A percentile compares a stretch with the other conserved stretches of the same genome.
These are phyloP conservation scores for Hirtodrosophila histrioides DNA, from an alignment of 2,888 invertebrate genomes.

Conservation along the genomic window DNA sequence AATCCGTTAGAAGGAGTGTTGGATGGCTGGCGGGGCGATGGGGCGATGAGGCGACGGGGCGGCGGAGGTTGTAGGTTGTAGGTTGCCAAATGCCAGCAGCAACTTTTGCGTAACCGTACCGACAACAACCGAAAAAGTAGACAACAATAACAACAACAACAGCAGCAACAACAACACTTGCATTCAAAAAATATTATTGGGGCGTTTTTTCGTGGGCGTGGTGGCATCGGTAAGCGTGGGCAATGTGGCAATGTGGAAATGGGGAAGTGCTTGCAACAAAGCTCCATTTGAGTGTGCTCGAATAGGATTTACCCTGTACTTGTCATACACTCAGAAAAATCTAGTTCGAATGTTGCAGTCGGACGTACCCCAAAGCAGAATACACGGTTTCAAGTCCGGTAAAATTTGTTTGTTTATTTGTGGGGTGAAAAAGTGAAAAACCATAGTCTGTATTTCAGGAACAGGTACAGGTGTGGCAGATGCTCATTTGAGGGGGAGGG, in stretches of 20 bases:
- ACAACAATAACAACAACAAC: conserved; percentile 19
- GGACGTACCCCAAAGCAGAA: too few species aligned
- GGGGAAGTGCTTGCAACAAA: conserved; percentile 28
- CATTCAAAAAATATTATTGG: conserved; percentile 72
- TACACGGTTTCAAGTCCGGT: too few species aligned
- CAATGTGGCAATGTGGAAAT: too few species aligned
- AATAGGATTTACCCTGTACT: too few species aligned
- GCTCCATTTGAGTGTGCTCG: too few species aligned
- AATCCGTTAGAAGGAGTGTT: conserved; percentile 45
- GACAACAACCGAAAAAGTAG: conserved; percentile 45
- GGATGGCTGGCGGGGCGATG: neutral
- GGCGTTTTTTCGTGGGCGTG: conserved; percentile 62
- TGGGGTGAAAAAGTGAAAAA: too few species aligned
- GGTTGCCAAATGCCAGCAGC: conserved; percentile 48
- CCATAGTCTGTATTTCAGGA: too few species aligned
- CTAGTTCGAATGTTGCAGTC: too few species aligned
- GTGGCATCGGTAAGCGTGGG: conserved; percentile 23
- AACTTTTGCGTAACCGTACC: conserved; percentile 48
- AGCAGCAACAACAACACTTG: conserved; percentile 22
- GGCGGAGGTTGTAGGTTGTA: conserved; percentile 32
- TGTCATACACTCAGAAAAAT: too few species aligned
- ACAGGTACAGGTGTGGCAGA: too few species aligned
- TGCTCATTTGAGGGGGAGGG: too few species aligned
- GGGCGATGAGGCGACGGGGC: neutral
- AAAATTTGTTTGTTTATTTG: too few species aligned